Base-by-base conservation (phyloP, 2,888 invertebrate species). In the Ichneumoninae sp. region DNA sequence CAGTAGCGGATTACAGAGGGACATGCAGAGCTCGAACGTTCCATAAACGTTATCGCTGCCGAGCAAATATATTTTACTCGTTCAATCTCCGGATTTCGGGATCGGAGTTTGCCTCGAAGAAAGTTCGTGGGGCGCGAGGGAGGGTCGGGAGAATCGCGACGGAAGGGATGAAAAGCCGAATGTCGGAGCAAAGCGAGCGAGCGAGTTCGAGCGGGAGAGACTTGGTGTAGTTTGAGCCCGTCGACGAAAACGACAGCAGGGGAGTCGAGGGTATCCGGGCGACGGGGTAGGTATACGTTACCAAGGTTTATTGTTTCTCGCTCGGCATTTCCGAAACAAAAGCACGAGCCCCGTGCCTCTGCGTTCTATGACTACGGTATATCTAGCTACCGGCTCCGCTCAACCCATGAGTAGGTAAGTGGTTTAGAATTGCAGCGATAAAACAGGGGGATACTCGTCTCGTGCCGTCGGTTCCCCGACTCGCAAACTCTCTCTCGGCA, bases 231-330 rank as follows among this genome's bases (percentile, higher is more conserved):
- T 74, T 80, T 74, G 68, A 74, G 80, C 33, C 50, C 50, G 47
- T 66, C 62, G 57, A 66, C 44, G 71, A 65, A 54, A 54, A 57
- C 47, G 65, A 50, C 30, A 33, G 19, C 52, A 26, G 44, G 65
- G 40, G 54, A 66, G 22, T 19, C 6, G 22, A 57, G 68, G 36
- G 62, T 57, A 57, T 50, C 13, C 65, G 54, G 6, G 44, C 16
- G 71, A 57, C 54, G 54, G 36, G 44, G 66, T 40, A 52, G 40
- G 52, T 79, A 77, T 74, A 85, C 80, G 68, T 85, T 82, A 83
- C 83, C 65, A 47, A 44, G 70, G 82, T 85, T 86, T 86, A 86
- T 85, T 85, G 83, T 86, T 86, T 84, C 85, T 82, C 77, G 82
- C 78, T 82, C 69, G 74, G 83, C 50, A 86, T 86, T 86, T 82